Evolutionary conservation across 2,888 invertebrate species (phyloP).

Genomic region (Lithophane leautieri): DNA sequence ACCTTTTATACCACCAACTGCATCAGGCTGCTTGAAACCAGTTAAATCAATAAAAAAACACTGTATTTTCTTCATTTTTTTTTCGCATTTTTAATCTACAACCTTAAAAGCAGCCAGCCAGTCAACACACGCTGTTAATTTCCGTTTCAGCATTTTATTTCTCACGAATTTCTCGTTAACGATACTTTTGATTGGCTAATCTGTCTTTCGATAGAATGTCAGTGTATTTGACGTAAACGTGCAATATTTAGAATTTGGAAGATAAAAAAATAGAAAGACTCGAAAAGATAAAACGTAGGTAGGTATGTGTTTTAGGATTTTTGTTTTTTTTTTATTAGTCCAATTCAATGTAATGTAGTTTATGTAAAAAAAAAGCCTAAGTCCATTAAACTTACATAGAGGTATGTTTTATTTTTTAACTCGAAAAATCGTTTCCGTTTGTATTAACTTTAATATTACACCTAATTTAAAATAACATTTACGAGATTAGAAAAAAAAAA

Average conservation of each 20-base stretch:
- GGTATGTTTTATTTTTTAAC: no score
- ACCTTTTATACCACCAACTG: not conserved
- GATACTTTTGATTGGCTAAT: conserved; percentile 53
- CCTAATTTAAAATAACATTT: no score
- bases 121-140: conserved; percentile 50
- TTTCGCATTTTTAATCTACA: not conserved
- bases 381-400: no score
- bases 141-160: conserved; percentile 56
- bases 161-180: conserved; percentile 23
- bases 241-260: conserved; percentile 23
- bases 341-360: no score
- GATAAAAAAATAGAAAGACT: conserved; percentile 2
- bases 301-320: not conserved
- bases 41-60: not conserved
- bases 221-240: conserved; percentile 43
- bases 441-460: no score
- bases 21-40: not conserved
- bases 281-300: conserved; percentile 1
- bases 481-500: no score
- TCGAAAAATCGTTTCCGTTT: no score
- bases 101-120: conserved; percentile 25
- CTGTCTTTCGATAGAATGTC: conserved; percentile 35
- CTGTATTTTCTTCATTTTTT: not conserved
- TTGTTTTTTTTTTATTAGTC: no score
- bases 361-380: no score